Conservation (phyloP, 1,140 invertebrate genomes). For the Pygmarrhopalites habei region DNA sequence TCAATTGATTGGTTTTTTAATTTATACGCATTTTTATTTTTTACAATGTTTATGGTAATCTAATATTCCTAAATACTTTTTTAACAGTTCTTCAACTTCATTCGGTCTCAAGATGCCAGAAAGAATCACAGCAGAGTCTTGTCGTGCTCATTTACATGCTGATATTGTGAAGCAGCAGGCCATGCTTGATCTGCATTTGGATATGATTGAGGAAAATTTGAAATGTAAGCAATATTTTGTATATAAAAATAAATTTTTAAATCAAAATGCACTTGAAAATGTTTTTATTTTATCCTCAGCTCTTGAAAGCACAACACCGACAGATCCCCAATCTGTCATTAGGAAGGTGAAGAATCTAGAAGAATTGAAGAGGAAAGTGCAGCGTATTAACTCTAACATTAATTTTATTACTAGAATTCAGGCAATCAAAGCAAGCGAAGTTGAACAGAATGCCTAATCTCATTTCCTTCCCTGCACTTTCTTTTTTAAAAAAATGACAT, state of each 20-base stretch:
- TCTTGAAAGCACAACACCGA: neutral
- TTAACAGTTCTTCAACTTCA: neutral
- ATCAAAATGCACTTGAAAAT: neutral
- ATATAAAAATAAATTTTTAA: neutral
- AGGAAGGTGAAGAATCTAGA: constrained; percentile 7
- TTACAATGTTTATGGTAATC: too few species aligned
- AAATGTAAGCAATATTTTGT: constrained; percentile 28
- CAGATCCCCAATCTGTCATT: neutral
- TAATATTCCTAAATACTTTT: too few species aligned
- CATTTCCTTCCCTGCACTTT: too few species aligned
- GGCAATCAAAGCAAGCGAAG: too few species aligned
- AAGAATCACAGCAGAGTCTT: constrained; percentile 28
- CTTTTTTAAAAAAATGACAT: too few species aligned
- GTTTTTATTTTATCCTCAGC: constrained; percentile 4
- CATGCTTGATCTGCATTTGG: constrained; percentile 28
- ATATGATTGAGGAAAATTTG: constrained; percentile 29
- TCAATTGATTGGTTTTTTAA: too few species aligned
- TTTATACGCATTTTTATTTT: too few species aligned
- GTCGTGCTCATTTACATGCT: constrained; percentile 20
- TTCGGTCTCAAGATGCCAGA: neutral
- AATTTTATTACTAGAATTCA: neutral
- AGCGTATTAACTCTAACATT: neutral
- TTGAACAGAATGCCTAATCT: too few species aligned
- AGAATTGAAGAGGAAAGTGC: constrained; percentile 7
- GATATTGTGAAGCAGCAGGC: constrained; percentile 28